Evolutionary conservation across 2,888 invertebrate species (phyloP).

Genomic region (Argyra leucocephala): DNA sequence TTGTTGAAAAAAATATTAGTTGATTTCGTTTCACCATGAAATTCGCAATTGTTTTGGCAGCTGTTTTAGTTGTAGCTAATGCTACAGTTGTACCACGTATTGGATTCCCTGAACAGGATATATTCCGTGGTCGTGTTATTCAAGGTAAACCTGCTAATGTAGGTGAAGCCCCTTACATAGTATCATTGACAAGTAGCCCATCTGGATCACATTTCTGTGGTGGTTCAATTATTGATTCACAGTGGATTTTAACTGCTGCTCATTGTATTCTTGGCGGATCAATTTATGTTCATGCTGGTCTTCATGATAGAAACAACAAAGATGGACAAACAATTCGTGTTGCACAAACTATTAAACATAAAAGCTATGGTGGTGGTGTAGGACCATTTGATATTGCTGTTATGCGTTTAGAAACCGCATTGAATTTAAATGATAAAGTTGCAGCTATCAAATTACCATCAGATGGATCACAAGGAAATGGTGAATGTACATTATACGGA

Average conservation of each 20-base stretch:
- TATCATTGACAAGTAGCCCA: constrained; percentile 35
- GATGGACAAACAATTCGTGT: constrained; percentile 33
- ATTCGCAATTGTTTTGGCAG: too few relatives aligned
- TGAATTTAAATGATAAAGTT: constrained; percentile 34
- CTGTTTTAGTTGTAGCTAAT: too few relatives aligned
- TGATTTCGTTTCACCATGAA: too few relatives aligned
- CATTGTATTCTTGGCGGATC: constrained; percentile 33
- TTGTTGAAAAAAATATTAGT: too few relatives aligned
- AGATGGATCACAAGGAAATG: constrained; percentile 29
- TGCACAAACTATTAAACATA: constrained; percentile 35
- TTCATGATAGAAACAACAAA: constrained; percentile 34
- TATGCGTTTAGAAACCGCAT: constrained; percentile 34
- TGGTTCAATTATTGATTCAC: constrained; percentile 40
- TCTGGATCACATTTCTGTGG: constrained; percentile 42
- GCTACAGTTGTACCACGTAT: too few relatives aligned
- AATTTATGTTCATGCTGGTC: constrained; percentile 41
- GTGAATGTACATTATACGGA: constrained; percentile 39
- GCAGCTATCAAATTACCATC: constrained; percentile 38
- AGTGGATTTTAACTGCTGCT: constrained; percentile 43
- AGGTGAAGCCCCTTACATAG: constrained; percentile 43
- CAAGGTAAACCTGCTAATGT: constrained; percentile 39
- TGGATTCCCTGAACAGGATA: too few relatives aligned
- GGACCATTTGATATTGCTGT: constrained; percentile 50
- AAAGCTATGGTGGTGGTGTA: constrained; percentile 35
- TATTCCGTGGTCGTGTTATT: constrained; percentile 30